These are phyloP conservation scores for Zaprionus capensis DNA, from an alignment of 1,140 invertebrate genomes.

Conservation along the genomic window DNA sequence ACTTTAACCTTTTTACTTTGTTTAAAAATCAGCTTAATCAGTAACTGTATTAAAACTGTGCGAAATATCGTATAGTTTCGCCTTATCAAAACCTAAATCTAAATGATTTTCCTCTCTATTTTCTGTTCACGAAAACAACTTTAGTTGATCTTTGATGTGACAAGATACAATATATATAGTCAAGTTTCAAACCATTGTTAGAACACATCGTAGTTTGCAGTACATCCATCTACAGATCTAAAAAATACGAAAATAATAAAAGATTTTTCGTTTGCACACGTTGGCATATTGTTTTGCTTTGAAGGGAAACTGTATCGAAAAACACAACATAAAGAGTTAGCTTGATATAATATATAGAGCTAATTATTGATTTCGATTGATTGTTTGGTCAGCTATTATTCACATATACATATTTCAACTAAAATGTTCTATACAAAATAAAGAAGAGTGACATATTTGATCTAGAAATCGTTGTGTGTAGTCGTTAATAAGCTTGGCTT, in stretches of 20 bases:
- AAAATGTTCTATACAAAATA: conserved; percentile 30
- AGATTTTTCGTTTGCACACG: conserved; percentile 1
- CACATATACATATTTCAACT: conserved; percentile 31
- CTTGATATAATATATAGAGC: not conserved
- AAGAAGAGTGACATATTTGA: conserved; percentile 21
- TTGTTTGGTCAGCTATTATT: conserved; percentile 54
- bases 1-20: conserved; percentile 27
- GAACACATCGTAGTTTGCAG: conserved; percentile 78
- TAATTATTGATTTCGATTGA: conserved; percentile 45
- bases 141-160: conserved; percentile 65
- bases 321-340: conserved; percentile 9
- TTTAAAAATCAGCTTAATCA: conserved; percentile 68
- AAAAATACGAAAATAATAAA: conserved; percentile 12
- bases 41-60: conserved; percentile 62
- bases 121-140: conserved; percentile 46
- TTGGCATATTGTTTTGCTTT: not conserved
- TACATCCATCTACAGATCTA: conserved; percentile 30
- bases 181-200: conserved; percentile 72
- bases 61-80: conserved; percentile 59
- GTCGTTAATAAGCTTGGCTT: conserved; percentile 73
- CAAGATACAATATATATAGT: conserved; percentile 57
- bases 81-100: conserved; percentile 70
- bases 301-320: conserved; percentile 1
- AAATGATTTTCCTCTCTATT: conserved; percentile 17
- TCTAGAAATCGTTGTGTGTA: conserved; percentile 56